phyloP scores from a whole-genome alignment of 2,797 vertebrate species.

The Glyptemys insculpta region DNA sequence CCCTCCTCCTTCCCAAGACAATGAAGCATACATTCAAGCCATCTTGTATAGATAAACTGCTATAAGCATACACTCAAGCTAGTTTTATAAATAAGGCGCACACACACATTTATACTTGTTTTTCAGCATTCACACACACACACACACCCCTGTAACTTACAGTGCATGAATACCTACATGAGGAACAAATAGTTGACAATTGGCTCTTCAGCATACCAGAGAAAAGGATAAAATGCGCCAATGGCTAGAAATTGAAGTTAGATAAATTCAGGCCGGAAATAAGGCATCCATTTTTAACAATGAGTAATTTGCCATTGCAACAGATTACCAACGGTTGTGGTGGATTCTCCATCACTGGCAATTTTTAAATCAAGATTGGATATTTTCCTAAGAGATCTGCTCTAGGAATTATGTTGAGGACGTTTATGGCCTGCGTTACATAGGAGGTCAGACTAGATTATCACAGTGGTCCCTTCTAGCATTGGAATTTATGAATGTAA shows the following conservation, averaged over 20 bases:
- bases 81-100: no score
- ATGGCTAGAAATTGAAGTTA: not conserved
- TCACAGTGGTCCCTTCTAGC: not conserved
- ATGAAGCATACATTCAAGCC: no score
- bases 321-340: not conserved
- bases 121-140: no score
- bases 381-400: not conserved
- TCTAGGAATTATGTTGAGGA: not conserved
- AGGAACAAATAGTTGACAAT: no score
- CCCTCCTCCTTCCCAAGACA: no score
- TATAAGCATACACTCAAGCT: no score
- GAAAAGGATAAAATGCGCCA: no score
- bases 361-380: not conserved
- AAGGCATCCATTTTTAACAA: not conserved
- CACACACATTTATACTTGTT: no score
- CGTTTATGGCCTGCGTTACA: not conserved
- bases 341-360: not conserved
- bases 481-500: not conserved
- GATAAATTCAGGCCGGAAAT: not conserved
- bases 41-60: no score
- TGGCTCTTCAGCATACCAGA: no score
- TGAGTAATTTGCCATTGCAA: not conserved
- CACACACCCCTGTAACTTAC: no score
- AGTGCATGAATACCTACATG: no score
- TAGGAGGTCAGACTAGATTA: not conserved